Base-by-base conservation (phyloP, 2,797 vertebrate species). In the Mormyrops attenuatus region DNA sequence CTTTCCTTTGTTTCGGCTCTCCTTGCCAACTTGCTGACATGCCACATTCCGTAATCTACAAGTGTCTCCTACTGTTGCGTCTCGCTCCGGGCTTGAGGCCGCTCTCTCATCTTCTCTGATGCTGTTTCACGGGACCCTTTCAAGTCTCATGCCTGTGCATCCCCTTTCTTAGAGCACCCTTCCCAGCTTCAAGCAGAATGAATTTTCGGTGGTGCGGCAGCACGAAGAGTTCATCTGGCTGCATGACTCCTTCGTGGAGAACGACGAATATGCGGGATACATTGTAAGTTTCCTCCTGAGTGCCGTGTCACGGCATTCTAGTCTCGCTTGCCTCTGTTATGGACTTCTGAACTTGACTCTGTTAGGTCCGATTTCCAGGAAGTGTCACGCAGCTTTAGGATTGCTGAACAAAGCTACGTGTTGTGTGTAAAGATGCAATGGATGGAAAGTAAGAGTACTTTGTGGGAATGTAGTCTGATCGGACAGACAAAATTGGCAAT, bases 211-310 rank as follows among this genome's bases (percentile, higher is more conserved):
- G 93, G 98, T 99, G 50, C 96, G 98, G 91, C 98, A 99, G 94
- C 98, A 99, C 53, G 98, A 99, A 90, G 98, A 99, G 92, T 99
- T 99, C 93, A 99, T 99, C 93, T 99, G 98, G 98, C 97, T 99
- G 92, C 98, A 99, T 41, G 98, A 99, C 95, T 99, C 98, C 47
- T 99, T 99, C 22, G 97, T 99, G 90, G 98, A 99, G 93, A 99
- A 98, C 38, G 98, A 99, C 93, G 98, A 99, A 53, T 99, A 99
- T 90, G 98, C 98, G 63, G 98, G 98, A 91, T 99, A 99, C 92
- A 99, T 99, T 0, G 98, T 99, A 95, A 98, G 98, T 97, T 92
- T 88, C 84, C 50, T 22, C 38, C 47, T 88, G 88, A 47, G 47
- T 52, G 41, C n/a, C 47, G 5, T 5, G 7, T 30, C 6, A 5